Base-by-base conservation (phyloP, 2,113 vertebrate genomes). In the Tiliqua scincoides region DNA sequence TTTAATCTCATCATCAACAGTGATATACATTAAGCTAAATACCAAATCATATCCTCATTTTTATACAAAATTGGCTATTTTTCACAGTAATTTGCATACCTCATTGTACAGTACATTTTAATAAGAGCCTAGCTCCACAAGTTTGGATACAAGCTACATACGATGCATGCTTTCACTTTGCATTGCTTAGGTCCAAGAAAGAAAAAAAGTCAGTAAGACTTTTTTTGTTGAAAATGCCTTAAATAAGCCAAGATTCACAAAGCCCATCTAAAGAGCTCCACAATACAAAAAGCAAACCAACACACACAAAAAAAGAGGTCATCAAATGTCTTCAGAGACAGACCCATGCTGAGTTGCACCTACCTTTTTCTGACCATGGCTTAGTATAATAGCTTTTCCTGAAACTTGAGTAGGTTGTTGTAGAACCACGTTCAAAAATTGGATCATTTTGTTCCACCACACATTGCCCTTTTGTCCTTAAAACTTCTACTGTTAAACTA, bases 351-450 rank as follows among this genome's bases (percentile, higher is more conserved):
- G 65, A 89, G 91, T 82, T 8, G 68, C 5, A 85, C 85, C 89
- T 78, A 98, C 99, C 99, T 98, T 97, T 97, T 89, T 94, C 97
- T 82, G 98, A 98, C 99, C 99, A 99, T 1, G 98, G 98, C 90
- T 98, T 99, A 0, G 98, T 96, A 83, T 99, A 97, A 92, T 92
- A 97, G 71, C 94, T 96, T 92, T 97, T 99, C 90, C 98, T 97
- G 93, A 99, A 99, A 93, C 99, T 99, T 25, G 99, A 98, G 93
- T 99, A 99, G 0, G 98, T 99, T 73, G 99, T 99, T 82, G 98
- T 98, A 90, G 99, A 99, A 67, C 99, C 99, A 62, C 98, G 97
- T 80, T 99, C 99, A 96, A 99, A 99, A 89, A 99, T 98, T 57
- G 99, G 98, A 89, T 99, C 99, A 91, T 98, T 97, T 88, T 97